Evolutionary conservation across 2,113 vertebrate species (phyloP), one percentile per base, ranked within the genome.

Genomic region (Strigops habroptila): DNA sequence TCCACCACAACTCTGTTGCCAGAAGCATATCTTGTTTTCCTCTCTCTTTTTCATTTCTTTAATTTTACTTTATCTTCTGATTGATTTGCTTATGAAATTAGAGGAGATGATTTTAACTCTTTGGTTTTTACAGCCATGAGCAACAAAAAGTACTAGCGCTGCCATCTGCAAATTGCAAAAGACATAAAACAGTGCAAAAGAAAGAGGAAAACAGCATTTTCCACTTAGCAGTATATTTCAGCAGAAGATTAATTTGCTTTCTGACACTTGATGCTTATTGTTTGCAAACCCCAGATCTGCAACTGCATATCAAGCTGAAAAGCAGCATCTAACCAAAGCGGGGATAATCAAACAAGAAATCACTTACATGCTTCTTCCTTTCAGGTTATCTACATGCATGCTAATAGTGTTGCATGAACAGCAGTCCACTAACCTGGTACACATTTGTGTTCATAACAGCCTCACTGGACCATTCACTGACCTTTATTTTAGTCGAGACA

Each of bases 91-190:
- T 94, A 95, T 87, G 90, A 96, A 96, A 94, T 95, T 81, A 88
- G 90, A 95, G 57, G 48, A 94, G 88, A 88, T 79, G 79, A 84
- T 84, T 86, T 96, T 95, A 96, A 95, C 93, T 92, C 86, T 75
- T 96, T 84, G 70, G 14, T 44, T 93, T 93, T 94, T 90, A 94
- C 44, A 96, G 68, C 88, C 92, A 73, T 0, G 0, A 96, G 83
- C 65, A 86, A 79, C 73, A 85, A 78, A 84, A 84, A 33, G 48
- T 73, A 60, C 0, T 8, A 82, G 25, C 30, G 11, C 33, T 92
- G 79, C 73, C 88, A 88, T 84, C 90, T 94, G 93, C 73, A 95
- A 96, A 96, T 76, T 91, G 65, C 77, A 75, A 15, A 48, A 60
- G 65, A 82, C 83, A 92, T 96, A 89, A 97, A 95, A 22, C 33